Base-by-base conservation (phyloP, 2,797 vertebrate genomes). In the Allobates femoralis region DNA sequence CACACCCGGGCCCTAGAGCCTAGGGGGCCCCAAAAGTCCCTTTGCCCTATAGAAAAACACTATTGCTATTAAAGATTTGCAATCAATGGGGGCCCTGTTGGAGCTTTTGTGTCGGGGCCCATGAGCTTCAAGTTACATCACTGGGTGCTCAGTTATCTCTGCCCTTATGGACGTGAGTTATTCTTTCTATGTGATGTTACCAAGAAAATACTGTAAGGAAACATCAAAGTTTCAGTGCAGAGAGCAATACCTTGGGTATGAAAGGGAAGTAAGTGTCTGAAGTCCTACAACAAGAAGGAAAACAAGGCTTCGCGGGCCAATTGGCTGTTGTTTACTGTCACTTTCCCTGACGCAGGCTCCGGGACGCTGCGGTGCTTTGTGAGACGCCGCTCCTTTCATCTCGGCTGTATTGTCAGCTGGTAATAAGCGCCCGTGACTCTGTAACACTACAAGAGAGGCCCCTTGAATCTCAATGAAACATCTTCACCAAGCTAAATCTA, bases 361-460 rank as follows among this genome's bases (percentile, higher is more conserved):
- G 16, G 55, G 79, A 80, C 51, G 79, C 79, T 37, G 79, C 79
- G 6, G 26, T 18, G 55, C 56, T 62, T 69, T 55, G 51, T 56
- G 23, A n/a, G 66, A 82, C 15, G 16, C 5, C 6, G 51, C 23
- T 73, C 50, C 66, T 83, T 83, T 83, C 53, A 83, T 83, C 81
- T 83, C 30, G 2, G n/a, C 80, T 34, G 80, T 28, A 73, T 73
- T 73, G 67, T 55, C 34, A 73, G 67, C 53, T 37, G 66, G 14
- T 58, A 73, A 73, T 58, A 60, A 83, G 67, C 32, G 46, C n/a
- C 66, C 32, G 18, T 55, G 37, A 53, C 66, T 55, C 67, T 26
- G 66, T 73, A 56, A 53, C n/a, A 23, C 51, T 28, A 51, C 77
- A 79, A 60, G 81, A 26, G 51, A 55, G 10, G 51, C 56, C 6